Evolutionary conservation across 2,888 invertebrate genomes (phyloP).

Genomic region (Trichogramma dendrolimi): DNA sequence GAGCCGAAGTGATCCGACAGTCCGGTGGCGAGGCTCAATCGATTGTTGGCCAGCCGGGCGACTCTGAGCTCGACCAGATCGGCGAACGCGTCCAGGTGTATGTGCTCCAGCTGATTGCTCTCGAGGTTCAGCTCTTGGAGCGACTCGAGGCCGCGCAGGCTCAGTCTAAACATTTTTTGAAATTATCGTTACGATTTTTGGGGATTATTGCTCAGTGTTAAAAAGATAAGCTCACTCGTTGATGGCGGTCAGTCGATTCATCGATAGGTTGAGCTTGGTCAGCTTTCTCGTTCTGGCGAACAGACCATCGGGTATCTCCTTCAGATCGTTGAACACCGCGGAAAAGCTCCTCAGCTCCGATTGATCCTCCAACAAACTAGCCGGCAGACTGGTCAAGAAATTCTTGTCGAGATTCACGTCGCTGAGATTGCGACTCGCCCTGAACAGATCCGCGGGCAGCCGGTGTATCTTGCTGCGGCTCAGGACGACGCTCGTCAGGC

Average conservation of each 20-base stretch:
- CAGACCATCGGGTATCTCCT: constrained; percentile 57
- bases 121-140: constrained; percentile 55
- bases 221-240: constrained; percentile 54
- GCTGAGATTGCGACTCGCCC: constrained; percentile 57
- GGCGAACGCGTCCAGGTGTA: constrained; percentile 55
- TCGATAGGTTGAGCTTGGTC: constrained; percentile 60
- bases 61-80: constrained; percentile 54
- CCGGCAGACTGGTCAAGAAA: constrained; percentile 55
- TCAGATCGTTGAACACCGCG: constrained; percentile 63
- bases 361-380: constrained; percentile 62
- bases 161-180: constrained; percentile 19
- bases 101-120: constrained; percentile 52
- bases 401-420: constrained; percentile 62
- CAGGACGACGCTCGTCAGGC: constrained; percentile 58
- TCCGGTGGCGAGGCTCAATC: constrained; percentile 48
- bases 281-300: constrained; percentile 59
- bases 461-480: constrained; percentile 57
- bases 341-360: constrained; percentile 61
- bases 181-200: neutral
- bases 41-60: constrained; percentile 57
- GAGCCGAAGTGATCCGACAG: constrained; percentile 39
- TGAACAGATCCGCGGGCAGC: constrained; percentile 63
- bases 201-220: neutral
- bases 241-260: constrained; percentile 62
- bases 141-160: constrained; percentile 49